Evolutionary conservation across 1,140 invertebrate species (phyloP).

Genomic region (Araneus ventricosus): DNA sequence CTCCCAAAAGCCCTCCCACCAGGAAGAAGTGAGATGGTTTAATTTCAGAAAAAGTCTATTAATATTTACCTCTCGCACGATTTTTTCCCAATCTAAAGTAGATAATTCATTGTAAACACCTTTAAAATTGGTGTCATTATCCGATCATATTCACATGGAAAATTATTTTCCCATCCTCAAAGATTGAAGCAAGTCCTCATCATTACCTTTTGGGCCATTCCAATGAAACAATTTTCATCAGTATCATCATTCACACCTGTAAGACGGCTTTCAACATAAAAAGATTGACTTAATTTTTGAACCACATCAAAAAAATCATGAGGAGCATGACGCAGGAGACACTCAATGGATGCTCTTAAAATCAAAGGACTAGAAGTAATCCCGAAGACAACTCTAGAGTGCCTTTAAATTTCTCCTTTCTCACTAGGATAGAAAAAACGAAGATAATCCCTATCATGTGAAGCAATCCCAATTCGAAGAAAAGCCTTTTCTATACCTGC

Average conservation of each 20-base stretch:
- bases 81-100: too few relatives aligned
- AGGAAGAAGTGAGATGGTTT: too few relatives aligned
- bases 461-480: slow-evolving; percentile 78
- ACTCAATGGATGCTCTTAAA: not conserved
- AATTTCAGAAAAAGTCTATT: too few relatives aligned
- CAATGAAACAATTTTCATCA: too few relatives aligned
- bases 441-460: too few relatives aligned
- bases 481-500: too few relatives aligned
- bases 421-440: slow-evolving; percentile 52
- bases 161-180: slow-evolving; percentile 14
- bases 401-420: slow-evolving; percentile 25
- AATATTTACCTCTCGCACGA: too few relatives aligned
- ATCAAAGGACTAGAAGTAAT: slow-evolving; percentile 46
- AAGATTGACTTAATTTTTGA: slow-evolving; percentile 17
- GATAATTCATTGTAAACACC: too few relatives aligned
- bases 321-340: not conserved
- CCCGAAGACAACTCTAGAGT: slow-evolving; percentile 62
- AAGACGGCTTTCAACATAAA: slow-evolving; percentile 45
- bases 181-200: slow-evolving; percentile 25
- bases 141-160: not conserved
- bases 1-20: too few relatives aligned
- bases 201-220: not conserved
- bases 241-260: not conserved
- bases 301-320: too few relatives aligned
- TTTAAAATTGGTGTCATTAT: too few relatives aligned